Percentiles rank a stretch among this genome's conserved stretches.
phyloP scores from a whole-genome alignment of 2,888 invertebrate genomes.

The Eupithecia subumbrata region DNA sequence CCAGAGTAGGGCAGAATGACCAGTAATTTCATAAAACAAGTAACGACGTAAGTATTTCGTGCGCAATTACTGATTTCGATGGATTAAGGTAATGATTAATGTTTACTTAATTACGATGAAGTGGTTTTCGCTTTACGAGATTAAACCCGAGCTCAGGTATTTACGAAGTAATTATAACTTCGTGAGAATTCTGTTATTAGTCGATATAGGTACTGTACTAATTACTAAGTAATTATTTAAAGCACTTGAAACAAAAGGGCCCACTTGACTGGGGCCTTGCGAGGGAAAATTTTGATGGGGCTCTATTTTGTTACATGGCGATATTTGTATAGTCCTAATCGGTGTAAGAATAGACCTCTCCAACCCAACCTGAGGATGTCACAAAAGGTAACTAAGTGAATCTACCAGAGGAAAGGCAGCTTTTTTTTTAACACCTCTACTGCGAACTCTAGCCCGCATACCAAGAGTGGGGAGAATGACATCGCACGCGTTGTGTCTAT shows the following conservation, averaged over 20 bases:
- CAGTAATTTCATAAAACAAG: conserved; percentile 21
- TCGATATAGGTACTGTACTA: conserved; percentile 2
- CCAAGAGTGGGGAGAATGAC: too few relatives aligned
- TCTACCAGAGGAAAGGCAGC: too few relatives aligned
- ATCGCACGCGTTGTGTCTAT: too few relatives aligned
- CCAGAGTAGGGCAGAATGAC: conserved; percentile 13
- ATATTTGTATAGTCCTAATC: not conserved
- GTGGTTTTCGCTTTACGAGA: conserved; percentile 17
- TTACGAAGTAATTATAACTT: conserved; percentile 22
- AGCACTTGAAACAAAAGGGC: not conserved
- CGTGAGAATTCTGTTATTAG: not conserved
- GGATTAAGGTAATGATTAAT: conserved; percentile 37
- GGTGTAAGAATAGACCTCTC: not conserved
- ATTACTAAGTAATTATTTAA: not conserved
- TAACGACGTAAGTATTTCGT: conserved; percentile 23
- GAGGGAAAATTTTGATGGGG: not conserved
- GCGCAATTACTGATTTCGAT: conserved; percentile 31
- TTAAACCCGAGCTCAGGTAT: conserved; percentile 9
- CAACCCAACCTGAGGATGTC: too few relatives aligned
- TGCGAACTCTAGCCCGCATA: too few relatives aligned
- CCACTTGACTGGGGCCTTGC: not conserved
- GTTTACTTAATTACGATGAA: conserved; percentile 34
- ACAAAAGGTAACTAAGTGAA: too few relatives aligned
- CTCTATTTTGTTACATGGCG: not conserved
- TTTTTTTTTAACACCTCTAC: too few relatives aligned